Percentiles rank a stretch among this genome's conserved stretches.
Conservation (phyloP, 1,140 invertebrate genomes). For the Drosophila mojavensis region DNA sequence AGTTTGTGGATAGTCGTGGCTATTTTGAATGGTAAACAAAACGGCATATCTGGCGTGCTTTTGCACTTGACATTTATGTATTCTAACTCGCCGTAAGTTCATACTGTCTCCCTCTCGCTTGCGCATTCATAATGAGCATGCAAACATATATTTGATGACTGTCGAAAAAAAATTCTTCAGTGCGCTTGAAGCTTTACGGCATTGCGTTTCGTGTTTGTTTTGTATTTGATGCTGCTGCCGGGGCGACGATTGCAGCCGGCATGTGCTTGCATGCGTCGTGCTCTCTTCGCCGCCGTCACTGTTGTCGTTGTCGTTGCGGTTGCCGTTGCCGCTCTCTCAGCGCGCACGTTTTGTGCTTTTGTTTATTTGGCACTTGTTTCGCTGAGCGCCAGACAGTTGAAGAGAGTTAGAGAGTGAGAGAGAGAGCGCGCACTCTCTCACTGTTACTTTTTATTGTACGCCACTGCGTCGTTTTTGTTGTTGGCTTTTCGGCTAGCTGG, state of each 20-base stretch:
- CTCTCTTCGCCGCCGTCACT: neutral
- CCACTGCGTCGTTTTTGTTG: conserved; percentile 52
- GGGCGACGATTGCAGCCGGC: conserved; percentile 38
- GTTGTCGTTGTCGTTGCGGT: neutral
- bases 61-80: conserved; percentile 39
- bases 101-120: neutral
- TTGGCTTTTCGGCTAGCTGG: conserved; percentile 36
- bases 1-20: neutral
- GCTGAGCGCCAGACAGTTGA: conserved; percentile 13
- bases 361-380: conserved; percentile 62
- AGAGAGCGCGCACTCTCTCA: conserved; percentile 7
- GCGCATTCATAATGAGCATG: conserved; percentile 14
- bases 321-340: conserved; percentile 15
- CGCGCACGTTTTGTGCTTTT: conserved; percentile 73
- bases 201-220: conserved; percentile 58
- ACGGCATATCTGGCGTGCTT: conserved; percentile 12
- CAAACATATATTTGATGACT: conserved; percentile 57
- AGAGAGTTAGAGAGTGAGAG: neutral
- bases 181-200: conserved; percentile 52
- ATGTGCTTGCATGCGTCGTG: conserved; percentile 25
- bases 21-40: conserved; percentile 43
- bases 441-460: conserved; percentile 57
- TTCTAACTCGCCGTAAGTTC: conserved; percentile 9
- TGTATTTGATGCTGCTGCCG: conserved; percentile 37
- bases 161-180: conserved; percentile 62